Conservation (phyloP, 2,888 invertebrate species). For the Vannuccia rotundouncinata region DNA sequence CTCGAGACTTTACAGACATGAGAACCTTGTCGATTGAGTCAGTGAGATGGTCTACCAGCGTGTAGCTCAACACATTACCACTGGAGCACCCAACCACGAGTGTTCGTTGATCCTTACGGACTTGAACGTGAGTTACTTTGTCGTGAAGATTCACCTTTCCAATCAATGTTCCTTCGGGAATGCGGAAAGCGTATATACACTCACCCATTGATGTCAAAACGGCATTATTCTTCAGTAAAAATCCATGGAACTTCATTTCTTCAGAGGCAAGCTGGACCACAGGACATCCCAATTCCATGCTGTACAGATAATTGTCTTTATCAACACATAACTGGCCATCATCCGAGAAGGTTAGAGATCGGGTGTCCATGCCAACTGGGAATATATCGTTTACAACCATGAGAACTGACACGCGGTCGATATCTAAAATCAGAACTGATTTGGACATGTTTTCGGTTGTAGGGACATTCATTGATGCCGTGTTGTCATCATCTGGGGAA, state of each 20-base stretch:
- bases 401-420: constrained; percentile 47
- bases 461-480: background rate
- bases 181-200: constrained; percentile 44
- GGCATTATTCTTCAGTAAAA: constrained; percentile 43
- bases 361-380: constrained; percentile 42
- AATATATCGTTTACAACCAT: constrained; percentile 47
- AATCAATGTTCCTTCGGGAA: constrained; percentile 45
- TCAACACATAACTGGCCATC: constrained; percentile 50
- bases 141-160: constrained; percentile 49
- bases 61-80: constrained; percentile 49
- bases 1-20: constrained; percentile 21
- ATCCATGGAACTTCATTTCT: constrained; percentile 33
- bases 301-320: constrained; percentile 34
- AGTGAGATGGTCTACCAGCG: constrained; percentile 46
- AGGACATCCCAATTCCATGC: background rate
- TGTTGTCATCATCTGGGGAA: constrained; percentile 37
- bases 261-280: constrained; percentile 43
- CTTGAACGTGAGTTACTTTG: constrained; percentile 44
- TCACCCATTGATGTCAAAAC: constrained; percentile 45
- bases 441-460: constrained; percentile 41
- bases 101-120: constrained; percentile 50
- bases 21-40: constrained; percentile 23
- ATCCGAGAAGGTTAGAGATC: constrained; percentile 45
- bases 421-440: constrained; percentile 47
- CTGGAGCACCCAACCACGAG: constrained; percentile 51